These are phyloP conservation scores for Mesochorus sp. DNA, from an alignment of 2,888 invertebrate genomes.

Conservation along the genomic window DNA sequence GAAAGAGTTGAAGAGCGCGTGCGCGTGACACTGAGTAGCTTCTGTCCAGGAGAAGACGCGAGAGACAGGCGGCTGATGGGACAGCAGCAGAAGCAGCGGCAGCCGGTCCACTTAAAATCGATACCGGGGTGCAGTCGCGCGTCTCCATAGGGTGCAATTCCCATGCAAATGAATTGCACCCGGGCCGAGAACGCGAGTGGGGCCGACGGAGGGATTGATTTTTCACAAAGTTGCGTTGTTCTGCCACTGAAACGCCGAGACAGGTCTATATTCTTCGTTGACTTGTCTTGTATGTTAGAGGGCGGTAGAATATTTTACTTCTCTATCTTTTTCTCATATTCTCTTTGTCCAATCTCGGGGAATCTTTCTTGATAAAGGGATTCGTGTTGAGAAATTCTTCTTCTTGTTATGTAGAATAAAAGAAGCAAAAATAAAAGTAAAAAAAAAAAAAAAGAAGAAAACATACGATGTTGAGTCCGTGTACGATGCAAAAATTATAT, in stretches of 20 bases:
- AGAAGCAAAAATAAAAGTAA: too few relatives aligned
- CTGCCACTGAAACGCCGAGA: slow-evolving; percentile 49
- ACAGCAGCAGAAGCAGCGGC: slow-evolving; percentile 67
- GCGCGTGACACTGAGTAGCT: slow-evolving; percentile 76
- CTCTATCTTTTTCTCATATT: not conserved
- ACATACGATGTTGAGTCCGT: too few relatives aligned
- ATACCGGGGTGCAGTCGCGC: slow-evolving; percentile 77
- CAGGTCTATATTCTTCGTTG: slow-evolving; percentile 22
- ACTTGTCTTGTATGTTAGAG: not conserved
- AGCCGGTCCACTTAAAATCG: slow-evolving; percentile 81
- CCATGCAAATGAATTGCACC: slow-evolving; percentile 81
- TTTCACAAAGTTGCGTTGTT: slow-evolving; percentile 67
- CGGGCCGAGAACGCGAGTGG: slow-evolving; percentile 63
- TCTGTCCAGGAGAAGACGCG: slow-evolving; percentile 79
- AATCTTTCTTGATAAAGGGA: too few relatives aligned
- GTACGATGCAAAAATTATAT: not conserved
- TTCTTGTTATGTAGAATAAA: too few relatives aligned
- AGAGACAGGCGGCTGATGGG: slow-evolving; percentile 79
- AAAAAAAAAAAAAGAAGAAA: too few relatives aligned
- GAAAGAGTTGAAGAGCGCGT: slow-evolving; percentile 69
- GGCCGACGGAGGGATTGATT: slow-evolving; percentile 69
- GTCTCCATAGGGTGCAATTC: slow-evolving; percentile 78
- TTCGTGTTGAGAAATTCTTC: too few relatives aligned
- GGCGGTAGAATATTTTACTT: slow-evolving; percentile 1
- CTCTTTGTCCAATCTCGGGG: not conserved